These are phyloP conservation scores for Nemurella pictetii DNA, from an alignment of 2,888 invertebrate species.

Conservation along the genomic window DNA sequence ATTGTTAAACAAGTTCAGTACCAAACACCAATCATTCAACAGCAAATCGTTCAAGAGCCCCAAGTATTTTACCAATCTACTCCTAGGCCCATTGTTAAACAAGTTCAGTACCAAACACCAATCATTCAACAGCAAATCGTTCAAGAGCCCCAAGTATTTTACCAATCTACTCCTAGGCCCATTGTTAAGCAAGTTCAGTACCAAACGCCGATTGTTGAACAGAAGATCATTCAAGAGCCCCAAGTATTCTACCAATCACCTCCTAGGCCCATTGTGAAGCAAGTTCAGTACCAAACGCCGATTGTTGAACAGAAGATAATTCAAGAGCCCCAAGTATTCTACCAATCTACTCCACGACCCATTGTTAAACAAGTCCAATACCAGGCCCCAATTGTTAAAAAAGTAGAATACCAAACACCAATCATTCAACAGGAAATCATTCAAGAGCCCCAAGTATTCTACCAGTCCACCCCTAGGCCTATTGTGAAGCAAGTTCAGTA, in stretches of 20 bases:
- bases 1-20: neutral
- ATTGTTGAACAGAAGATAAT: neutral
- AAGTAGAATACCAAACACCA: neutral
- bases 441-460: neutral
- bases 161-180: neutral
- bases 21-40: slow-evolving; percentile 17
- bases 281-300: neutral
- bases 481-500: neutral
- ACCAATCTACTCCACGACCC: neutral
- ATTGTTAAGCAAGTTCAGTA: neutral
- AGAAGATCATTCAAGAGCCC: neutral
- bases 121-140: neutral
- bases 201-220: neutral
- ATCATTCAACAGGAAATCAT: neutral
- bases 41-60: slow-evolving; percentile 21
- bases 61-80: slow-evolving; percentile 19
- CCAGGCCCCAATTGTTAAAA: neutral
- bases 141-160: neutral
- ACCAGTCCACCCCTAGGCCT: neutral
- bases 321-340: neutral
- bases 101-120: neutral
- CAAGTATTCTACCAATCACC: neutral
- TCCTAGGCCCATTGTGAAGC: neutral
- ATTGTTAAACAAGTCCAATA: neutral
- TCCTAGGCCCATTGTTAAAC: slow-evolving; percentile 20